Evolutionary conservation across 2,888 invertebrate genomes (phyloP), one percentile per base, ranked within the genome.

Genomic region (Lampropteryx suffumata): DNA sequence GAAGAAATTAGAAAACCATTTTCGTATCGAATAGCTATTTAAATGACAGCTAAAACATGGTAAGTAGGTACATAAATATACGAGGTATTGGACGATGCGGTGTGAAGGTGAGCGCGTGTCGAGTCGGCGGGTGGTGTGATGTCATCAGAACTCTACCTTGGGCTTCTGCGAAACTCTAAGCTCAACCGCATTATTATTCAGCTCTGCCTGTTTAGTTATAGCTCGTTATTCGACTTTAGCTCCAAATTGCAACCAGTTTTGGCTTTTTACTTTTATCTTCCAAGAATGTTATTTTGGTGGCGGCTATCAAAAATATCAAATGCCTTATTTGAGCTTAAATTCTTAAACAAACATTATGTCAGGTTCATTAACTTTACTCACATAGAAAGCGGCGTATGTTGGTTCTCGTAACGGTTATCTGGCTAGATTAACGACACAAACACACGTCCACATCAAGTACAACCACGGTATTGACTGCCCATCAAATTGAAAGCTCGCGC

Each of bases 91-190:
- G 50, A n/a, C 57, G 60, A 57, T 64, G 59, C 55, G 60, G 56
- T 66, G 61, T 63, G 82, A 81, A 86, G 83, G 82, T 81, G 78
- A 86, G 72, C 79, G 73, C 69, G 80, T 74, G 69, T 61, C 67
- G 62, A 55, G 59, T 64, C 67, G 59, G 59, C 71, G 66, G 69
- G 64, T 67, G 60, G 66, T 66, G 71, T 88, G 87, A 88, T 83
- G 84, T 86, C 88, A 88, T 84, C 83, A 51, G 47, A 59, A 59
- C 71, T 75, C 73, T 67, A 79, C 77, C 82, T 81, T 72, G 67
- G 67, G 70, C 69, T 88, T 89, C 86, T 78, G 79, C 82, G 87
- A 87, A 88, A 74, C 78, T 58, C 54, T 79, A 72, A 83, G 71
- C 76, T 73, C 74, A 65, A 65, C 72, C 69, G 64, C 72, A 79